Evolutionary conservation across 2,113 vertebrate genomes (phyloP).

Genomic region (Carettochelys insculpta): DNA sequence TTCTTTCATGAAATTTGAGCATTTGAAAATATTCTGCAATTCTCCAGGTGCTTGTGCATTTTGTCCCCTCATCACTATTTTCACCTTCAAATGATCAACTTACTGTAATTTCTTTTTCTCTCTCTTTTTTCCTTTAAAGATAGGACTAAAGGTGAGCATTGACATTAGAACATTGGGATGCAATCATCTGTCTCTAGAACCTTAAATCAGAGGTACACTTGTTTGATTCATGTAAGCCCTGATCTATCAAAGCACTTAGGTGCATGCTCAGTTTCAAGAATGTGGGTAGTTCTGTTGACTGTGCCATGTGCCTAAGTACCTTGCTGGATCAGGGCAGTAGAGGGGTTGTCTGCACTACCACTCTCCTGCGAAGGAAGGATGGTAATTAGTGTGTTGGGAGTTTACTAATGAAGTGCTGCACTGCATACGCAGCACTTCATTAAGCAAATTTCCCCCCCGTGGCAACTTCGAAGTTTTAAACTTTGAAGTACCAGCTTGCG

Average conservation of each 20-base stretch:
- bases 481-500: no score
- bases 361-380: no score
- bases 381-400: no score
- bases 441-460: no score
- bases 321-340: neutral
- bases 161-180: neutral
- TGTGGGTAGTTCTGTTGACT: neutral
- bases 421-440: no score
- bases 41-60: conserved; percentile 1
- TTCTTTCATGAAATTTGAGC: neutral
- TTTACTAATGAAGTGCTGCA: no score
- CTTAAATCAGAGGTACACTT: neutral
- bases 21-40: neutral
- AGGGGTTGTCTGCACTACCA: no score
- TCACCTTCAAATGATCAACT: neutral
- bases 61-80: neutral
- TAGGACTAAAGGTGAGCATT: neutral
- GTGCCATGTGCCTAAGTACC: neutral
- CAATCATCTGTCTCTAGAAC: neutral
- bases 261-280: neutral
- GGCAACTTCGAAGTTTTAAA: no score
- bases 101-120: neutral
- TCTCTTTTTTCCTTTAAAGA: neutral
- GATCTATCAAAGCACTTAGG: neutral
- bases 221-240: neutral